A percentile compares a stretch with the other conserved stretches of the same genome.
Conservation (phyloP, 1,140 invertebrate genomes). For the Cydia splendana region DNA sequence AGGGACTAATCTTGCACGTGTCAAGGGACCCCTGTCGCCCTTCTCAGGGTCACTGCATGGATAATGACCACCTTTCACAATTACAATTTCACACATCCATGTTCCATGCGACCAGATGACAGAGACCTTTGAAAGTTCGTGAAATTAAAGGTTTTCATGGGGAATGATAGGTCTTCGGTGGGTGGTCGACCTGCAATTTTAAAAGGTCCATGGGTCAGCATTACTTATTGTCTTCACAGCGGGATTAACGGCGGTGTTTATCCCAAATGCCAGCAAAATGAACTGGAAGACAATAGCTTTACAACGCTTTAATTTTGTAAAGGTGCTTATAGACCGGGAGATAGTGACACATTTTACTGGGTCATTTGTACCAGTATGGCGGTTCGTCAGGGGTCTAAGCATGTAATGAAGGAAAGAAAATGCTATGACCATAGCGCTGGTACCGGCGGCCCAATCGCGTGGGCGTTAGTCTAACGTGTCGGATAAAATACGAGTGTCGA, state of each 20-base stretch:
- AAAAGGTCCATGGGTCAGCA: slow-evolving; percentile 49
- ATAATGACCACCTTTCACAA: slow-evolving; percentile 51
- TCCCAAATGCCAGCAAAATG: slow-evolving; percentile 46
- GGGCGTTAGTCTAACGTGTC: too few species aligned
- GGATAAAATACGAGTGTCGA: too few species aligned
- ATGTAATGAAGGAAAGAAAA: too few species aligned
- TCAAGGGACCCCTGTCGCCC: slow-evolving; percentile 47
- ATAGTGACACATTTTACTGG: too few species aligned
- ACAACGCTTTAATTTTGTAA: slow-evolving; percentile 40
- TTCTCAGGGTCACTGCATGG: slow-evolving; percentile 47
- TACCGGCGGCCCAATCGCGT: too few species aligned
- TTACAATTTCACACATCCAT: slow-evolving; percentile 47
- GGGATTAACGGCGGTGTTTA: slow-evolving; percentile 49
- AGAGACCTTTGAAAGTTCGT: slow-evolving; percentile 23
- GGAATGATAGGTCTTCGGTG: slow-evolving; percentile 29
- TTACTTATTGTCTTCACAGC: slow-evolving; percentile 49
- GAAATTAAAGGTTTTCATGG: background rate
- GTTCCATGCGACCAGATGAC: slow-evolving; percentile 35
- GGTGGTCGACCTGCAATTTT: slow-evolving; percentile 45
- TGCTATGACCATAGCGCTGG: too few species aligned
- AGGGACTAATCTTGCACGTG: slow-evolving; percentile 54
- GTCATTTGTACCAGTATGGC: too few species aligned
- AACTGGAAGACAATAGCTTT: slow-evolving; percentile 47
- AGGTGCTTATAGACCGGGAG: too few species aligned
- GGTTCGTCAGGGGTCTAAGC: too few species aligned